Evolutionary conservation across 2,888 invertebrate genomes (phyloP), one percentile per base, ranked within the genome.

Genomic region (Polymixis lichenea): DNA sequence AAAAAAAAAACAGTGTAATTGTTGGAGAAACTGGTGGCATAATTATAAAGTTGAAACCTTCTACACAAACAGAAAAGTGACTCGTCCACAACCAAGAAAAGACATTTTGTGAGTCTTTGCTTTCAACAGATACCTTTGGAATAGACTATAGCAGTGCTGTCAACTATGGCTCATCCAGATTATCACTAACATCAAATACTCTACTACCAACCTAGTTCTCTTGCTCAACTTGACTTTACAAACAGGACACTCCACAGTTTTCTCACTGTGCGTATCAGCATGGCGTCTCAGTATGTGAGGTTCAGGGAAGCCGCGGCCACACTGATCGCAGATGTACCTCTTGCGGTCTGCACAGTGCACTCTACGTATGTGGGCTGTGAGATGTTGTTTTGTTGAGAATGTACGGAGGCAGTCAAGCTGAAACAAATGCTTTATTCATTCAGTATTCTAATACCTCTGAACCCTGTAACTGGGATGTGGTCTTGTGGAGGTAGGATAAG

Each of bases 361-460:
- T 73, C 80, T 86, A 0, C 88, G 79, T 53, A 87, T 75, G 56
- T 86, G 86, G 0, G 86, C 79, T 65, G 74, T 70, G 3, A 86
- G 70, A 0, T 38, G 69, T 13, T 72, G 78, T 17, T 19, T 82
- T 4, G 77, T 67, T 2, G 68, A 9, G 56, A 86, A 86, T 28
- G 28, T 56, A 22, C 75, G 61, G 4, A 32, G 49, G 11, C 86
- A 86, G 49, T 78, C 72, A 0, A 56, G 15, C 86, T 86, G 72
- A 15, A 86, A 87, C 32, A 87, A 77, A 43, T 43, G 1, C 1
- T 51, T n/a, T n/a, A 38, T 38, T 15, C 25, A 6, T 17, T 19
- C 8, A 46, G 38, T 38, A 38, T 38, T 38, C 38, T 38, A 6
- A 38, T 38, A 38, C 38, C 2, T 38, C 2, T 38, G 38, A 6